These are phyloP conservation scores for Choristoneura rosaceana DNA, from an alignment of 2,888 invertebrate species.

Conservation along the genomic window DNA sequence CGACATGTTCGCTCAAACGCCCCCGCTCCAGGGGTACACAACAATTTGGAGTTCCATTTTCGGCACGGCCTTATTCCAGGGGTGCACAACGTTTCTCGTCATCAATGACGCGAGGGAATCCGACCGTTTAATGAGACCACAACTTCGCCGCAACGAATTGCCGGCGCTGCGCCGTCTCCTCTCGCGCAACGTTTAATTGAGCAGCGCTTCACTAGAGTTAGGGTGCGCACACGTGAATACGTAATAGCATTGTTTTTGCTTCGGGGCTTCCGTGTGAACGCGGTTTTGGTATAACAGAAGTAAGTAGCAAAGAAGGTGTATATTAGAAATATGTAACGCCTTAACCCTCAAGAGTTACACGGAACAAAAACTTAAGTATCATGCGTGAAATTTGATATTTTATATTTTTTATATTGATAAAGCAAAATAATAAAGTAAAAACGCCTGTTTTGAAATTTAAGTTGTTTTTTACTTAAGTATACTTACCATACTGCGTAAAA, in stretches of 20 bases:
- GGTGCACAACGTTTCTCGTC: constrained; percentile 33
- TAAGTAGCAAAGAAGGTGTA: neutral
- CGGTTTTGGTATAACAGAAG: neutral
- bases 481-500: too few species aligned
- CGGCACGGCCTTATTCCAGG: constrained; percentile 19
- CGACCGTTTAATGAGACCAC: constrained; percentile 54
- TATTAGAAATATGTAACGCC: too few species aligned
- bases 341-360: too few species aligned
- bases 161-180: constrained; percentile 51
- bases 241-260: neutral
- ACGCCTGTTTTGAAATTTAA: too few species aligned
- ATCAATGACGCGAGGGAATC: constrained; percentile 43
- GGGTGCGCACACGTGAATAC: constrained; percentile 20
- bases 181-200: constrained; percentile 44
- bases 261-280: neutral
- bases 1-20: constrained; percentile 1
- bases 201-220: constrained; percentile 35
- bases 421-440: too few species aligned
- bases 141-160: constrained; percentile 65
- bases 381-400: too few species aligned
- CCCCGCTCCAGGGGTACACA: constrained; percentile 1
- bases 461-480: too few species aligned
- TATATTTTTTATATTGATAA: too few species aligned
- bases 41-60: constrained; percentile 21
- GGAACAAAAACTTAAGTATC: too few species aligned